Evolutionary conservation across 2,888 invertebrate species (phyloP).

Genomic region (Himalopsyche anomala): DNA sequence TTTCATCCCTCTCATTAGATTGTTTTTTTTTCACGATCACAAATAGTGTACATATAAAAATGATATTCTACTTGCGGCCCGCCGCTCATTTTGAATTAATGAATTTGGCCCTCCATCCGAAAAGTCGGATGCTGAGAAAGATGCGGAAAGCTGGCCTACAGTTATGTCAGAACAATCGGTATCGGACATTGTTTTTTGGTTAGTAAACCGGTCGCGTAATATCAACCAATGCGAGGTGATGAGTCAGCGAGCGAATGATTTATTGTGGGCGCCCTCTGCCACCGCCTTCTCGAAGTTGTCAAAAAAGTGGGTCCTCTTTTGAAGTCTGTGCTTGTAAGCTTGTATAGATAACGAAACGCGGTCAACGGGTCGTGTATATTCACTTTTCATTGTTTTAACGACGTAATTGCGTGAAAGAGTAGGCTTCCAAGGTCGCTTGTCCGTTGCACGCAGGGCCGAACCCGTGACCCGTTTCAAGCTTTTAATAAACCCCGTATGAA

Average conservation of each 20-base stretch:
- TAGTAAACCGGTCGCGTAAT: not conserved
- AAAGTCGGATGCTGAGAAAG: no score
- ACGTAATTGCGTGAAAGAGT: constrained; percentile 22
- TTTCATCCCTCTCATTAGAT: no score
- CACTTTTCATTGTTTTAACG: constrained; percentile 30
- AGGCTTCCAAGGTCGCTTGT: constrained; percentile 2
- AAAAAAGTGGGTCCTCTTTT: constrained; percentile 12
- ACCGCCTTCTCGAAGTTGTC: not conserved
- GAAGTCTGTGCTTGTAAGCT: not conserved
- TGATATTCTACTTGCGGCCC: no score
- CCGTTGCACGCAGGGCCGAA: no score
- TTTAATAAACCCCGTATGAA: no score
- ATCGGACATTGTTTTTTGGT: not conserved
- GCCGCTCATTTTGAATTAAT: no score
- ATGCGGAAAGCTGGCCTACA: no score
- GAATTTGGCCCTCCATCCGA: no score
- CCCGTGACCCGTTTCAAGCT: no score
- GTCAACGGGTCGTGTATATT: not conserved
- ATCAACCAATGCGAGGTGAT: not conserved
- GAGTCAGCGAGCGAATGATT: not conserved
- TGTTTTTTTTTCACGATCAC: no score
- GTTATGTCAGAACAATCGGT: not conserved
- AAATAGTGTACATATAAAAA: no score
- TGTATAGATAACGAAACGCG: not conserved
- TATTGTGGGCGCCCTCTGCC: not conserved